Base-by-base conservation (phyloP, 2,888 invertebrate species). In the Calameuta filiformis region DNA sequence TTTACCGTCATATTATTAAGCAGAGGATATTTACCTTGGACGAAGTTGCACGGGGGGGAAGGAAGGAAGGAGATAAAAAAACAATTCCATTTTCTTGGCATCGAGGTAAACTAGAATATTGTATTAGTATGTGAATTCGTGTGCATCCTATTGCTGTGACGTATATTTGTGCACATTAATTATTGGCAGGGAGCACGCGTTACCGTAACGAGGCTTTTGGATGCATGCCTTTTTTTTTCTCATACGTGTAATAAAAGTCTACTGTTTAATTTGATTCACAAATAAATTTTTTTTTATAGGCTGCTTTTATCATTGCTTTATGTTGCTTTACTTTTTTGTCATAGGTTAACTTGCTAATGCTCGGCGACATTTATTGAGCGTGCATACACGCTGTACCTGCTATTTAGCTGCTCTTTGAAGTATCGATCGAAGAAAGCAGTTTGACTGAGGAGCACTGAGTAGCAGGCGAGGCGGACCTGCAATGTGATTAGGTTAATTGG, bases 401-500 rank as follows among this genome's bases (percentile, higher is more conserved):
- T 40, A 15, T 40, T 40, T 40, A 15, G 40, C 40, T 56, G 56
- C 56, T 56, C 23, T 56, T 9, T 56, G 23, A 56, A 23, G 56
- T 56, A 56, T 56, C 56, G 56, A 56, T 56, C 56, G 56, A 56
- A 56, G 56, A 56, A 56, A 56, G 56, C 9, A 56, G 23, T 23
- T 56, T 56, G 56, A 56, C 56, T 40, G 23, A 40, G 40, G 15
- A 40, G 40, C 40, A 40, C 40, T 56, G 56, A 56, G 56, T 56
- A 56, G 23, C 56, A 23, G 56, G 56, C 2, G 23, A 23, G 56
- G 23, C 23, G 23, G 56, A 30, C 40, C 79, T 77, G 80, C 87
- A 87, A 88, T 81, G 83, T 84, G 86, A 88, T 88, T 86, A 87
- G 79, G 82, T 83, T 86, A 87, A 87, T 87, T 87, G 87, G 84